Evolutionary conservation across 1,140 invertebrate genomes (phyloP), one percentile per base, ranked within the genome.

Genomic region (Prorops nasuta): DNA sequence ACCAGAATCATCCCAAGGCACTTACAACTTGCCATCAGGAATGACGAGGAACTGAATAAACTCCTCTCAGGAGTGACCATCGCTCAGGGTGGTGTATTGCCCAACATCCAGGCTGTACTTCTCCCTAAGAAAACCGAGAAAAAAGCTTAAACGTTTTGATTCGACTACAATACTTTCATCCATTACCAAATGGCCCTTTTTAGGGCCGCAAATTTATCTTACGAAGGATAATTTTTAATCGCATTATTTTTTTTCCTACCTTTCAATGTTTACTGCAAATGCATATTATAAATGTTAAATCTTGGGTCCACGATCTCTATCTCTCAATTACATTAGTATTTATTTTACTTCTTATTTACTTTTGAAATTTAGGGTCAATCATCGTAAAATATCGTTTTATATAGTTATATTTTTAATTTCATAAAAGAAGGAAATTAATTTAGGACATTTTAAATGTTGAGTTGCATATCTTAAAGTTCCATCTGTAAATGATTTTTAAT

Each of bases 41-140:
- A 59, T 14, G 56, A 59, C 28, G 84, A 87, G 64, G 85, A 87
- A 64, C 69, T 87, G 58, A 86, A 87, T 65, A 84, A 84, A 64
- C 67, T 88, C 4, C 64, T 89, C 6, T 76, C 78, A 34, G 86
- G 89, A 42, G 90, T 92, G 0, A 92, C 89, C 2, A 92, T 94
- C 56, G 86, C 90, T 9, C 84, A 91, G 67, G 90, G 89, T 52
- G 91, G 91, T 55, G 91, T 93, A 1, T 60, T 93, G 31, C 58
- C 58, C 0, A 60, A 60, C 12, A 60, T 60, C 2, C 58, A 60
- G 44, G 58, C 58, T 2, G 58, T 60, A 2, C 19, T 60, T 0
- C 2, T 60, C 3, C 58, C 91, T 0, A 60, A 60, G 18, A 60
- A 60, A n/a, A 60, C 58, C 0, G 68, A 65, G 28, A 49, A 50